Conservation (phyloP, 2,888 invertebrate genomes). For the Pseudanteris insignis region DNA sequence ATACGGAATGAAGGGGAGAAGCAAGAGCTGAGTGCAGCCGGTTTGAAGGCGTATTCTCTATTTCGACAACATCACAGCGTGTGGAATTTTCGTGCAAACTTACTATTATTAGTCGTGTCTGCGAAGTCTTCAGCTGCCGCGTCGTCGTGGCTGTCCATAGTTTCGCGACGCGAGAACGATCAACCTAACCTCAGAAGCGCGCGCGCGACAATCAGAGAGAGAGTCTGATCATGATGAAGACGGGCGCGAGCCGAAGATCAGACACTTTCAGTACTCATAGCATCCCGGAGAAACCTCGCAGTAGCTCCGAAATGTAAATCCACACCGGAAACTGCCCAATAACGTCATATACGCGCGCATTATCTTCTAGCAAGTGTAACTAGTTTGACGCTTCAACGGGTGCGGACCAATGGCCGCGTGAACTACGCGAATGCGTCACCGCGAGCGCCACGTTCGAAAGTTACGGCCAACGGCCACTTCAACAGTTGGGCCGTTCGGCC, state of each 20-base stretch:
- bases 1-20: constrained; percentile 16
- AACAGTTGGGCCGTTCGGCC: too few species aligned
- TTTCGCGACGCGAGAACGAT: constrained; percentile 15
- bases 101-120: constrained; percentile 25
- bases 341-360: constrained; percentile 15
- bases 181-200: constrained; percentile 21
- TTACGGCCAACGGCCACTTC: background rate
- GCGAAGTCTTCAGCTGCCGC: constrained; percentile 9
- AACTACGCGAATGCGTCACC: constrained; percentile 13
- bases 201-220: constrained; percentile 1
- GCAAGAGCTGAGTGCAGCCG: constrained; percentile 24
- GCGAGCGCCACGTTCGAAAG: constrained; percentile 30
- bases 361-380: constrained; percentile 5
- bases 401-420: constrained; percentile 29
- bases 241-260: constrained; percentile 5
- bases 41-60: constrained; percentile 16
- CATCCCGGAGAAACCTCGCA: constrained; percentile 6
- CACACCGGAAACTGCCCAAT: constrained; percentile 13
- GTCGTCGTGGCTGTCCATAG: constrained; percentile 25
- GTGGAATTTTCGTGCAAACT: constrained; percentile 21
- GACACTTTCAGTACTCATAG: constrained; percentile 7
- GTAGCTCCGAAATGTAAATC: constrained; percentile 10
- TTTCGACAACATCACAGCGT: constrained; percentile 9
- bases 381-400: constrained; percentile 28
- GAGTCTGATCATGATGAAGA: background rate